Conservation (phyloP, 2,797 vertebrate genomes). For the Picus viridis region DNA sequence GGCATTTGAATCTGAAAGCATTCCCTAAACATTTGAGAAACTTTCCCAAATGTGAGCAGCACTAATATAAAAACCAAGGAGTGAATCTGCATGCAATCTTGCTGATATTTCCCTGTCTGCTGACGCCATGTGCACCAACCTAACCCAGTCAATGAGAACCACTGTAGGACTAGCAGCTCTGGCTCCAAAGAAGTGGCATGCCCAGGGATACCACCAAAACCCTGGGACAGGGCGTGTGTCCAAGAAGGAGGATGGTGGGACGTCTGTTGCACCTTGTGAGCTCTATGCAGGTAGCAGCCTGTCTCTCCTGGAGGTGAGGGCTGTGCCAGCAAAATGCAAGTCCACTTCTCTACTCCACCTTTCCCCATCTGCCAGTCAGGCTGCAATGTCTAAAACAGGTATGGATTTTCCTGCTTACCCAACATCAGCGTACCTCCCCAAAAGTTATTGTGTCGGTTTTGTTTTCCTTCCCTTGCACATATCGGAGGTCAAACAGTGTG, state of each 20-base stretch:
- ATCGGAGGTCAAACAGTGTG: neutral
- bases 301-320: neutral
- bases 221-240: neutral
- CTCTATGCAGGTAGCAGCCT: rapidly evolving
- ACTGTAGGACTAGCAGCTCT: neutral
- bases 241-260: neutral
- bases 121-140: neutral
- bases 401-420: neutral
- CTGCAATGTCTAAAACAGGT: neutral
- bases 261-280: neutral
- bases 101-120: neutral
- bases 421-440: neutral
- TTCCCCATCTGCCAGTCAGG: neutral
- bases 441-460: rapidly evolving
- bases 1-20: neutral
- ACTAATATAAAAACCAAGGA: neutral
- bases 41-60: neutral
- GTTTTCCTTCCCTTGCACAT: neutral
- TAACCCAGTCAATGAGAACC: neutral
- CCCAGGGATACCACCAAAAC: neutral
- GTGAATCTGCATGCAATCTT: neutral
- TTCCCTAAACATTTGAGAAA: neutral
- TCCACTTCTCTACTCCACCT: neutral
- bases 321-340: neutral
- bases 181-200: neutral